phyloP scores from a whole-genome alignment of 1,140 invertebrate genomes.

The Drosophila dunni region DNA sequence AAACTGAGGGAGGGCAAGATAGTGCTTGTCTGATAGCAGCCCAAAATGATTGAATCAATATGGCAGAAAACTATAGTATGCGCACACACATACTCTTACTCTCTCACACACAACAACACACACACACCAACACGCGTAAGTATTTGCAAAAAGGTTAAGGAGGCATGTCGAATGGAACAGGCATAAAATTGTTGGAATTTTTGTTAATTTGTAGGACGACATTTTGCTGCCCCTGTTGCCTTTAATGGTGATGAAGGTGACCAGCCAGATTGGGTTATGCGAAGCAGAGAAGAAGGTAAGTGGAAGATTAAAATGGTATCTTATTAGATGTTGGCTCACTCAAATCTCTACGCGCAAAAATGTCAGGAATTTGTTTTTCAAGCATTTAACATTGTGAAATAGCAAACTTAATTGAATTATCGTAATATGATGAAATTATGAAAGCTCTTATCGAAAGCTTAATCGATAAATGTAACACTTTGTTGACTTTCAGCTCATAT shows the following conservation, averaged over 20 bases:
- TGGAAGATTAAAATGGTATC: conserved; percentile 16
- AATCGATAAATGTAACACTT: conserved; percentile 26
- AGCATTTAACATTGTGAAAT: neutral
- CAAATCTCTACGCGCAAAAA: neutral
- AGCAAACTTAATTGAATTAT: conserved; percentile 22
- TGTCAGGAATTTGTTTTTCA: neutral
- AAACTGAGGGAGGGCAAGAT: conserved; percentile 30
- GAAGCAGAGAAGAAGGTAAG: neutral
- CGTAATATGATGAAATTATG: no score
- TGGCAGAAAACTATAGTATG: conserved; percentile 36
- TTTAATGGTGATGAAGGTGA: conserved; percentile 40
- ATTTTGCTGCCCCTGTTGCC: conserved; percentile 69
- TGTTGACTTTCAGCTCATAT: conserved; percentile 31
- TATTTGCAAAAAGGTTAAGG: conserved; percentile 26
- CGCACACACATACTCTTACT: conserved; percentile 5
- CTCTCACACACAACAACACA: conserved; percentile 1
- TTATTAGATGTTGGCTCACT: neutral
- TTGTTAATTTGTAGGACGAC: conserved; percentile 80
- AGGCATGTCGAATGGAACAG: conserved; percentile 52
- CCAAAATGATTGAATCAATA: conserved; percentile 75
- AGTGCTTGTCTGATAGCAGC: conserved; percentile 61
- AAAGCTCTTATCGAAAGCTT: neutral
- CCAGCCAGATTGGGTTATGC: conserved; percentile 22
- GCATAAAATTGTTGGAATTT: conserved; percentile 73
- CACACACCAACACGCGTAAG: neutral